Evolutionary conservation across 2,113 vertebrate genomes (phyloP).

Genomic region (Illadopsis cleaveri): DNA sequence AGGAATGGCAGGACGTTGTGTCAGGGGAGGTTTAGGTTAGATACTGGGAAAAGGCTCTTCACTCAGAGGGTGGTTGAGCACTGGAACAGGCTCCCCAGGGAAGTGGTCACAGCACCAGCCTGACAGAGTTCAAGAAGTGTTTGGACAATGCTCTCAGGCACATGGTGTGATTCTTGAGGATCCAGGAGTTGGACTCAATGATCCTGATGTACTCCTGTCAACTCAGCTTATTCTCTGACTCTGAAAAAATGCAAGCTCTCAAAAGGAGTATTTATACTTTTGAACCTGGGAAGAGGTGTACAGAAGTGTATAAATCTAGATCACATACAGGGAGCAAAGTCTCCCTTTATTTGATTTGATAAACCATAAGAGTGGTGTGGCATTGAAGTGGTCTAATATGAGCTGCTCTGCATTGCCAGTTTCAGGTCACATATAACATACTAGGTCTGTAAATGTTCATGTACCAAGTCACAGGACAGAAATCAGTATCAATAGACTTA

Average conservation of each 20-base stretch:
- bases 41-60: neutral
- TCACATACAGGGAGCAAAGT: neutral
- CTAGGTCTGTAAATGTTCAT: neutral
- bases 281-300: neutral
- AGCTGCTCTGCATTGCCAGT: neutral
- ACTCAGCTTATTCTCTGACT: neutral
- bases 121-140: rapidly evolving
- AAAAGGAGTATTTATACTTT: neutral
- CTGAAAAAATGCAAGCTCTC: neutral
- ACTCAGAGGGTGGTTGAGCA: rapidly evolving
- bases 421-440: neutral
- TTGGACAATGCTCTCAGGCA: neutral
- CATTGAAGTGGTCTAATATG: neutral
- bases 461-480: neutral
- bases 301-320: neutral
- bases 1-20: neutral
- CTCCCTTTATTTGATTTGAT: neutral
- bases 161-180: neutral
- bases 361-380: neutral
- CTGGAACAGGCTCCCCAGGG: neutral
- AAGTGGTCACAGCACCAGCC: too few relatives aligned
- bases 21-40: neutral
- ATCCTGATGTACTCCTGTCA: neutral
- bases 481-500: neutral
- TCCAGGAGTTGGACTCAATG: neutral